Base-by-base conservation (phyloP, 2,888 invertebrate species). In the Scaptomyza tumidula region DNA sequence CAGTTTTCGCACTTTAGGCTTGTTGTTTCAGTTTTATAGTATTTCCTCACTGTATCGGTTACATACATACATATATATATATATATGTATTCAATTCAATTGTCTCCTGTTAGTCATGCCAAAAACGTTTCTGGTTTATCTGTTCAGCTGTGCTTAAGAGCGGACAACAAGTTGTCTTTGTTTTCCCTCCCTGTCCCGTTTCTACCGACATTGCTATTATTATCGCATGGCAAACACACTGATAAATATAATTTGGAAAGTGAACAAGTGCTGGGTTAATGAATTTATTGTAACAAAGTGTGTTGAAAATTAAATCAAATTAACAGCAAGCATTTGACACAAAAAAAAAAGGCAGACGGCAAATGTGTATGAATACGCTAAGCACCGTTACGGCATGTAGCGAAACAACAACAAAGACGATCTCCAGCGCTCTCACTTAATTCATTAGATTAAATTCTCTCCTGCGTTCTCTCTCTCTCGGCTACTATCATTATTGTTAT, bases 11-110 rank as follows among this genome's bases (percentile, higher is more conserved):
- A 78, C 75, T 61, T 78, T 77, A 58, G 65, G 62, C 62, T 60
- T 69, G 48, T 65, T 65, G 41, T 60, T 57, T 39, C 9, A 3
- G 43, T 59, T 75, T 73, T 58, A 45, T 78, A 73, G 75, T 65
- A 83, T 83, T 86, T 88, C 80, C 72, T 68, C 75, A 83, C 71
- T 68, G 57, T 86, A 81, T 81, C 85, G 73, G 62, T 68, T 80
- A 65, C 76, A 63, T 43, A 45, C 48, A 41, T 61, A 58, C 50
- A 33, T 64, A 11, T 50, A n/a, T 11, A 35, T 35, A 39, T 14
- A 52, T 39, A 52, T 7, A 14, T 39, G 52, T 39, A n/a, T 11
- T 13, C 69, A 63, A 63, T 78, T 68, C 66, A 75, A 66, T 76
- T 76, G 69, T 76, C 68, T 73, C 61, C 37, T 53, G 54, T 82